Conservation (phyloP, 2,797 vertebrate species). For the Amniataba percoides region DNA sequence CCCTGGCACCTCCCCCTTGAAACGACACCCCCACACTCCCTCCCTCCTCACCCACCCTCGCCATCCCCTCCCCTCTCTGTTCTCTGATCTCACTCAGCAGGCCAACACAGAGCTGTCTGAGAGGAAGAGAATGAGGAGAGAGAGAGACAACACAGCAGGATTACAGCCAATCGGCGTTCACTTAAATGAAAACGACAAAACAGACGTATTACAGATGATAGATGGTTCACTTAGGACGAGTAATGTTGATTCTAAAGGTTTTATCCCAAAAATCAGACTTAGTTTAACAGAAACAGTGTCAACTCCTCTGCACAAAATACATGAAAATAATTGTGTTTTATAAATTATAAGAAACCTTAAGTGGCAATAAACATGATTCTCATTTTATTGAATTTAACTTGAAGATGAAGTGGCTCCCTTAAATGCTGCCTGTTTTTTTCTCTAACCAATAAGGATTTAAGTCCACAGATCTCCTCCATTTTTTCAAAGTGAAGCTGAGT, state of each 20-base stretch:
- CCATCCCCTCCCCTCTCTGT: neutral
- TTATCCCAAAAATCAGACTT: slow-evolving; percentile 8
- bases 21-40: slow-evolving; percentile 1
- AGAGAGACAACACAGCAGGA: slow-evolving; percentile 30
- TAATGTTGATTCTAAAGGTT: neutral
- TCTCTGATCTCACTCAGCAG: slow-evolving; percentile 75
- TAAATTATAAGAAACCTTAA: slow-evolving; percentile 4
- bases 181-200: neutral
- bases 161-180: slow-evolving; percentile 16
- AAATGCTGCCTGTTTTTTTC: neutral
- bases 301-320: neutral
- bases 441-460: neutral
- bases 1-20: slow-evolving; percentile 71
- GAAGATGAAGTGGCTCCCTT: neutral
- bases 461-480: neutral
- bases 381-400: neutral
- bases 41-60: neutral
- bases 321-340: neutral
- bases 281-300: neutral
- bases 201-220: neutral
- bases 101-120: slow-evolving; percentile 49
- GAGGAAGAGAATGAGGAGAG: slow-evolving; percentile 31
- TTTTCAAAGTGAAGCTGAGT: slow-evolving; percentile 6
- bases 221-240: neutral
- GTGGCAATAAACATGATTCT: neutral